phyloP scores from a whole-genome alignment of 2,888 invertebrate species.

The Thymelicus lineola region DNA sequence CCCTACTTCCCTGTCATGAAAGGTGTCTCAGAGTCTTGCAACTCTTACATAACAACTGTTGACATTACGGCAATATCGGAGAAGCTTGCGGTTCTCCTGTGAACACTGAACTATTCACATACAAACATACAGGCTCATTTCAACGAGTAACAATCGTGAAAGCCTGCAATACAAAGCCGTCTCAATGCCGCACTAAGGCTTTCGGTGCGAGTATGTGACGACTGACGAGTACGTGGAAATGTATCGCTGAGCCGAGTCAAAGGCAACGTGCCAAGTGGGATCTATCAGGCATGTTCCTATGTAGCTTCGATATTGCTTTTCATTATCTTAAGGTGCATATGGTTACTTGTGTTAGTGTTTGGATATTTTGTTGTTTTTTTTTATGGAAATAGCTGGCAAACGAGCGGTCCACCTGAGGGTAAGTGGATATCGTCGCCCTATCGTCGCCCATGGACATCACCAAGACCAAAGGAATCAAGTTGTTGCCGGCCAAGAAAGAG shows the following conservation, averaged over 20 bases:
- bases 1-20: neutral
- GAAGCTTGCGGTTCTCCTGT: conserved; percentile 8
- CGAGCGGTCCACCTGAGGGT: too few relatives aligned
- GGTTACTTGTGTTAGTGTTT: neutral
- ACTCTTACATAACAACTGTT: conserved; percentile 7
- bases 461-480: too few relatives aligned
- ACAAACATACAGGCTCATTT: conserved; percentile 9
- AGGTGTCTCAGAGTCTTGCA: neutral
- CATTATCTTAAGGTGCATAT: conserved; percentile 2
- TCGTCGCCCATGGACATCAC: too few relatives aligned
- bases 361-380: neutral
- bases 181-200: conserved; percentile 16
- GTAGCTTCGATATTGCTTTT: neutral
- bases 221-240: neutral
- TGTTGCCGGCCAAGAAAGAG: too few relatives aligned
- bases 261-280: conserved; percentile 14
- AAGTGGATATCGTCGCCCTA: too few relatives aligned
- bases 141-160: conserved; percentile 22
- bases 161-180: conserved; percentile 16
- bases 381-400: too few relatives aligned
- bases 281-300: conserved; percentile 3
- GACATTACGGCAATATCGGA: conserved; percentile 5
- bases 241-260: neutral
- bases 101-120: conserved; percentile 17
- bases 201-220: conserved; percentile 1